A percentile compares a stretch with the other conserved stretches of the same genome.
phyloP scores from a whole-genome alignment of 2,113 vertebrate genomes.

The Varanus komodoensis region DNA sequence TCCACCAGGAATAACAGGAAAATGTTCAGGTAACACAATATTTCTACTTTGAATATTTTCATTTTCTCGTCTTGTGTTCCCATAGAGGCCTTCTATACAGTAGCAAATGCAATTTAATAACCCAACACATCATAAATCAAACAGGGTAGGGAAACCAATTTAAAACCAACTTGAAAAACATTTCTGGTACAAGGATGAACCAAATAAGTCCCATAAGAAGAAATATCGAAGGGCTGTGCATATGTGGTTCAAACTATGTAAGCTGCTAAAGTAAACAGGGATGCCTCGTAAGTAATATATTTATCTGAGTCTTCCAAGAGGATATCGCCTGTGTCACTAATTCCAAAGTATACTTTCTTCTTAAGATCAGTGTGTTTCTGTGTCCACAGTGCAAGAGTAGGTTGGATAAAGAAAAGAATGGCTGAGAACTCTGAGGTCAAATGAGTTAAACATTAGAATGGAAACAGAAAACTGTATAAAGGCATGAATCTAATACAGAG shows the following conservation, averaged over 20 bases:
- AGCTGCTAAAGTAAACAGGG: neutral
- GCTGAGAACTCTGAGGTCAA: neutral
- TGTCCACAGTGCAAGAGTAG: neutral
- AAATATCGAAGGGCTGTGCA: neutral
- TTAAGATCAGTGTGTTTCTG: neutral
- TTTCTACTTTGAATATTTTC: neutral
- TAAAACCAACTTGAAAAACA: neutral
- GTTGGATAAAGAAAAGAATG: conserved; percentile 32
- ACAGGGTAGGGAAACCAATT: neutral
- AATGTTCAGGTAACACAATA: neutral
- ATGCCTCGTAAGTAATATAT: neutral
- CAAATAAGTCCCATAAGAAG: neutral
- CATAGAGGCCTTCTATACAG: neutral
- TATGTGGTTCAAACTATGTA: neutral
- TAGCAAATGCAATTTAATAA: neutral
- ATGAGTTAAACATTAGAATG: conserved; percentile 30
- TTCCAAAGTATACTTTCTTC: neutral
- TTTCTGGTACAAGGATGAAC: neutral
- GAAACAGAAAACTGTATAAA: conserved; percentile 22
- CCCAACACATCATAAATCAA: neutral
- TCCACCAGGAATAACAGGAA: neutral
- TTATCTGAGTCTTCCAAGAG: neutral
- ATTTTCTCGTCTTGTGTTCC: neutral
- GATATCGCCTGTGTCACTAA: neutral
- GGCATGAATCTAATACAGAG: conserved; percentile 1